Conservation (phyloP, 2,888 invertebrate genomes). For the Euclidia mi region DNA sequence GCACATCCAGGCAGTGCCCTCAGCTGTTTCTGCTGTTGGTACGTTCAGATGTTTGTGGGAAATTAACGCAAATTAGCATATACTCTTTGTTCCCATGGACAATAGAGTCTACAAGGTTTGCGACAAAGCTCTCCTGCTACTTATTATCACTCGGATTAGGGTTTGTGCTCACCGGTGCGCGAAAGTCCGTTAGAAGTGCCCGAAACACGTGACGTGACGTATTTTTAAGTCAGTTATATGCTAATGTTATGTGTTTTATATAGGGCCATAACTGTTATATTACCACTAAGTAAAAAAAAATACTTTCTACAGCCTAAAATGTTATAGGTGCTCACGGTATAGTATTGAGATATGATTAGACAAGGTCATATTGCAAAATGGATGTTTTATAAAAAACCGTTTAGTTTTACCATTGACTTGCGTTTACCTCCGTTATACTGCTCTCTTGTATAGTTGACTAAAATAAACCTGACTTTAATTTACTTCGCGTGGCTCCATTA, state of each 20-base stretch:
- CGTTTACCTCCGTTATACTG: no score
- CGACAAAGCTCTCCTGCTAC: conserved; percentile 54
- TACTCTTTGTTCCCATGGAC: conserved; percentile 63
- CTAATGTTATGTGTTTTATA: no score
- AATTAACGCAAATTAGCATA: conserved; percentile 69
- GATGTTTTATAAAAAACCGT: no score
- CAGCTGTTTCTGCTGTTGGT: conserved; percentile 65
- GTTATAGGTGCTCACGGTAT: no score
- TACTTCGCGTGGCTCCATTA: neutral
- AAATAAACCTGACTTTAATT: conserved; percentile 4
- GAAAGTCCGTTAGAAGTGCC: neutral
- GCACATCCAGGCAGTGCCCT: conserved; percentile 86
- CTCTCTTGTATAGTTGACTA: no score
- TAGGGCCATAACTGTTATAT: no score
- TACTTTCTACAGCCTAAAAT: no score
- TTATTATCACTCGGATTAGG: conserved; percentile 27
- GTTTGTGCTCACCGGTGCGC: neutral
- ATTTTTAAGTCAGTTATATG: no score
- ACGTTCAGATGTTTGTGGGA: conserved; percentile 85
- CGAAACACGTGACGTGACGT: neutral
- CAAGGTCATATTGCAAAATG: no score
- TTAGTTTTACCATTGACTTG: no score
- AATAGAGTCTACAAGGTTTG: conserved; percentile 65
- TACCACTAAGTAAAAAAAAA: no score
- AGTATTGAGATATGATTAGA: no score